phyloP scores from a whole-genome alignment of 2,888 invertebrate genomes.

The Amphimallon solstitiale region DNA sequence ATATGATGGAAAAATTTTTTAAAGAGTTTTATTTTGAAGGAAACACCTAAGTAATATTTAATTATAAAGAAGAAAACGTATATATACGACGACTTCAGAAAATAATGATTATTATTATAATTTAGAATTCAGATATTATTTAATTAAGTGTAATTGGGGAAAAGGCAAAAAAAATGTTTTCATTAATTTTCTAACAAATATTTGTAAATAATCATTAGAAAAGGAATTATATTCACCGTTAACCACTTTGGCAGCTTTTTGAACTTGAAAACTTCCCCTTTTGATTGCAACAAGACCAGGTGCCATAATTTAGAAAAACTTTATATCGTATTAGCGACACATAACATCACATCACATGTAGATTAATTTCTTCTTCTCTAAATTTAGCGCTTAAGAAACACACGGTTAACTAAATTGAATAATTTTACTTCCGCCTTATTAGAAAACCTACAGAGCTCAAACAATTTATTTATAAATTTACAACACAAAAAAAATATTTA shows the following conservation, averaged over 20 bases:
- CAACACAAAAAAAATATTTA: too few species aligned
- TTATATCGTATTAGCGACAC: neutral
- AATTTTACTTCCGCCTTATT: conserved; percentile 22
- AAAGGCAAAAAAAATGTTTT: too few species aligned
- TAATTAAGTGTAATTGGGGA: too few species aligned
- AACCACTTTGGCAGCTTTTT: conserved; percentile 66
- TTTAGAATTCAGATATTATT: too few species aligned
- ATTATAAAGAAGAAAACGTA: too few species aligned
- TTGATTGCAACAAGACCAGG: conserved; percentile 58
- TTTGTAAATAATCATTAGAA: neutral
- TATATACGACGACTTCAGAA: too few species aligned
- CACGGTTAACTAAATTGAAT: conserved; percentile 24
- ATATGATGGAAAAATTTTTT: too few species aligned
- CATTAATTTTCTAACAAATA: too few species aligned
- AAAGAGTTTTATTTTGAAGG: too few species aligned
- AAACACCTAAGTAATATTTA: too few species aligned
- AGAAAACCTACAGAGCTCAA: neutral
- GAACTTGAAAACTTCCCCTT: conserved; percentile 66
- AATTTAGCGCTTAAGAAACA: conserved; percentile 7
- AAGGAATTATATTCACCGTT: conserved; percentile 61
- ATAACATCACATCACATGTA: neutral
- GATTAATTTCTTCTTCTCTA: neutral
- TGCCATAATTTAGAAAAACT: conserved; percentile 39
- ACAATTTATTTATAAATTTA: neutral
- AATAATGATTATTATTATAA: too few species aligned